Conservation (phyloP, 2,113 vertebrate genomes). For the Zosterops borbonicus region DNA sequence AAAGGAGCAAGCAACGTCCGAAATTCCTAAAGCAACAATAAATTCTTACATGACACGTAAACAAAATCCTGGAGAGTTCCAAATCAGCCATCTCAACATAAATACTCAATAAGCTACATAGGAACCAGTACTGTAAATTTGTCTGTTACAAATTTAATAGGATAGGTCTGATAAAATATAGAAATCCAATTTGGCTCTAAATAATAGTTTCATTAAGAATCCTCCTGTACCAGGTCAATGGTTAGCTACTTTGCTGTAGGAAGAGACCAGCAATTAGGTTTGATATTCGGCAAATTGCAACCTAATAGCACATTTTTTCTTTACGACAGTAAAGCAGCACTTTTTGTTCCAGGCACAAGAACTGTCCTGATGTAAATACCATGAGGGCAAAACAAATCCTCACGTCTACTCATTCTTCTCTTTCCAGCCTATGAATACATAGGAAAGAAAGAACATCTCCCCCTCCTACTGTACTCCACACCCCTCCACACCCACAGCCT, state of each 20-base stretch:
- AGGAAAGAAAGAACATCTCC: neutral
- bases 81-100: neutral
- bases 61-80: neutral
- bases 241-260: neutral
- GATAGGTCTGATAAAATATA: neutral
- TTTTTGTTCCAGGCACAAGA: neutral
- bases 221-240: neutral
- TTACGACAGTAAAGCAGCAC: neutral
- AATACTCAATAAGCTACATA: neutral
- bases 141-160: neutral
- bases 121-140: neutral
- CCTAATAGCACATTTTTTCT: neutral
- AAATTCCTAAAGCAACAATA: neutral
- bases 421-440: neutral
- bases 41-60: neutral
- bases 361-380: neutral
- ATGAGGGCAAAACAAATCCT: neutral
- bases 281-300: neutral
- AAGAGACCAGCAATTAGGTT: neutral
- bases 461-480: neutral
- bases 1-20: neutral
- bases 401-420: neutral
- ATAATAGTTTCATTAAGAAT: neutral
- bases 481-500: accelerated
- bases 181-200: neutral